Evolutionary conservation across 2,113 vertebrate species (phyloP).

Genomic region (Corythornis vintsioides): DNA sequence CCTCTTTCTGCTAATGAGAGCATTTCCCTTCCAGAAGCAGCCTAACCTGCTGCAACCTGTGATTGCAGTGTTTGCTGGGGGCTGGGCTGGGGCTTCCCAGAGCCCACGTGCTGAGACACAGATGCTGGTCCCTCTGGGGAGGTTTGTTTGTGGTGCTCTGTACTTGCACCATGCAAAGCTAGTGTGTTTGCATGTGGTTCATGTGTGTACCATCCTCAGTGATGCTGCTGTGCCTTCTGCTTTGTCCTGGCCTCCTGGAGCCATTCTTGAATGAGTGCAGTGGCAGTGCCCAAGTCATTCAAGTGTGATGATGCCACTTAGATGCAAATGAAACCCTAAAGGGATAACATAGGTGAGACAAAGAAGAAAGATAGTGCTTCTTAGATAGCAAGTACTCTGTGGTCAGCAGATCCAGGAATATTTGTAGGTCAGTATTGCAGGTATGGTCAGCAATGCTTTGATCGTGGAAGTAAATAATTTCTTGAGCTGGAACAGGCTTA

Average conservation of each 20-base stretch:
- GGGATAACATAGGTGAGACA: background rate
- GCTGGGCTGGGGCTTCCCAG: background rate
- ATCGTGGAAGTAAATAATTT: background rate
- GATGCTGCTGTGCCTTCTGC: background rate
- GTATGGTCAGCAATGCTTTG: background rate
- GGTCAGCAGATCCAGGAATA: background rate
- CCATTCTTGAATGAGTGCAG: background rate
- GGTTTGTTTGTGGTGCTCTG: background rate
- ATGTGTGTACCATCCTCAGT: background rate
- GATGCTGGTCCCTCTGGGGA: background rate
- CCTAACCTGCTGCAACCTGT: background rate
- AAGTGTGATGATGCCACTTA: background rate
- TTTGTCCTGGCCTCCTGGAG: background rate
- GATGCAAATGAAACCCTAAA: background rate
- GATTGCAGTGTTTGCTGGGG: background rate
- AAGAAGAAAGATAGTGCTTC: background rate
- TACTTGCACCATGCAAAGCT: background rate
- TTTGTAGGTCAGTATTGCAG: background rate
- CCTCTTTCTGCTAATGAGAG: constrained; percentile 26
- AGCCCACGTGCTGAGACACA: background rate
- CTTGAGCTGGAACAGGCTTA: background rate
- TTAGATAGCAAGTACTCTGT: background rate
- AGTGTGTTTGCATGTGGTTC: background rate
- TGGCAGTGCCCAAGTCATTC: fast-evolving
- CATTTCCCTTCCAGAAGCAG: constrained; percentile 30